Evolutionary conservation across 2,888 invertebrate genomes (phyloP).

Genomic region (Catotricha subobsoleta): DNA sequence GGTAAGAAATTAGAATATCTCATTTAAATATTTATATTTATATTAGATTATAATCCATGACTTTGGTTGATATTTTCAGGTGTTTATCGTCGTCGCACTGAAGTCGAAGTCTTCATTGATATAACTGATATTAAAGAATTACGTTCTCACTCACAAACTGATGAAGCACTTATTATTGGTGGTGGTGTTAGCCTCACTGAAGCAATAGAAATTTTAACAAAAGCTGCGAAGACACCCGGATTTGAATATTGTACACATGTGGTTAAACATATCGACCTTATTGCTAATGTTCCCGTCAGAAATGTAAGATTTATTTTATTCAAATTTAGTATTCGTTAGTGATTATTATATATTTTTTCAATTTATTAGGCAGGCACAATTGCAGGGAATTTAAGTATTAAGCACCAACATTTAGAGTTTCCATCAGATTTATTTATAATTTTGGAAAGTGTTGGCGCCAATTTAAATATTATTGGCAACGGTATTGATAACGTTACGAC

Average conservation of each 20-base stretch:
- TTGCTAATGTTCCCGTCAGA: constrained; percentile 50
- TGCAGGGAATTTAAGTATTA: constrained; percentile 46
- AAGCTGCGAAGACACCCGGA: constrained; percentile 25
- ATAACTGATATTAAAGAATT: constrained; percentile 39
- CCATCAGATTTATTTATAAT: constrained; percentile 40
- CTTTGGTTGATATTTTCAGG: constrained; percentile 12
- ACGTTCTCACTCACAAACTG: constrained; percentile 10
- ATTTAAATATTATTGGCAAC: constrained; percentile 20
- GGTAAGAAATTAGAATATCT: constrained; percentile 30
- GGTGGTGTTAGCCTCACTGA: constrained; percentile 36
- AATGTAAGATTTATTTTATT: constrained; percentile 36
- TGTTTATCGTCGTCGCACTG: constrained; percentile 29
- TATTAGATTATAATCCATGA: constrained; percentile 18
- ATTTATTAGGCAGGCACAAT: constrained; percentile 34
- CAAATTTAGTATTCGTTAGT: background rate
- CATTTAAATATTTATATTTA: background rate
- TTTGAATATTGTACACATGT: constrained; percentile 35
- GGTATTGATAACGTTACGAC: constrained; percentile 5
- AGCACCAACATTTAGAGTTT: constrained; percentile 40
- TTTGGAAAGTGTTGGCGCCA: constrained; percentile 27
- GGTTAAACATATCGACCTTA: constrained; percentile 39
- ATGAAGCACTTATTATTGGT: constrained; percentile 25
- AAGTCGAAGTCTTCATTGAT: constrained; percentile 39
- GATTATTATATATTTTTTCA: background rate
- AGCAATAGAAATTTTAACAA: constrained; percentile 31